Conservation (phyloP, 2,888 invertebrate genomes). For the Trissolcus brochymenae region DNA sequence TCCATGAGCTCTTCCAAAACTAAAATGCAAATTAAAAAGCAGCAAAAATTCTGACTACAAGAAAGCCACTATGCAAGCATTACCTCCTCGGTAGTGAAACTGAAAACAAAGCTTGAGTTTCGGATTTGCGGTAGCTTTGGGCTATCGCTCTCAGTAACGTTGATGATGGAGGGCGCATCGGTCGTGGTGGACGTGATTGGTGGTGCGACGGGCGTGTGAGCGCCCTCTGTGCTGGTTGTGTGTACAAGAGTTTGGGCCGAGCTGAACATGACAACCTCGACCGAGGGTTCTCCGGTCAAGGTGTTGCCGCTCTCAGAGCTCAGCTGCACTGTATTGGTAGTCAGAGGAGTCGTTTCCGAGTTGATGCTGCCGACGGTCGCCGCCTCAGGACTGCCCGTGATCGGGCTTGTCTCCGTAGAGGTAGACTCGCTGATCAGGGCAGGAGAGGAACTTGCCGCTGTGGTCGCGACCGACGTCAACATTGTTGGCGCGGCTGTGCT, state of each 20-base stretch:
- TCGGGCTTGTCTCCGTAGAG: slow-evolving; percentile 16
- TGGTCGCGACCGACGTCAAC: slow-evolving; percentile 18
- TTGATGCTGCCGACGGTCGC: slow-evolving; percentile 4
- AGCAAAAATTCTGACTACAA: slow-evolving; percentile 14
- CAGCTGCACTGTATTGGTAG: slow-evolving; percentile 8
- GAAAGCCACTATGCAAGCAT: slow-evolving; percentile 67
- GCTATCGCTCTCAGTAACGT: slow-evolving; percentile 30
- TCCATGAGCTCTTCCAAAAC: not conserved
- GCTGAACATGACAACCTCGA: slow-evolving; percentile 5
- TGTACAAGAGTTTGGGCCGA: slow-evolving; percentile 17
- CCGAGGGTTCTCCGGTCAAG: slow-evolving; percentile 2
- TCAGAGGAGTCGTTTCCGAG: slow-evolving; percentile 7
- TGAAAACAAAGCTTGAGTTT: slow-evolving; percentile 66
- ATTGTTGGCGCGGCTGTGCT: slow-evolving; percentile 15
- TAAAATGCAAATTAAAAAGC: slow-evolving; percentile 18
- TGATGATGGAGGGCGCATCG: slow-evolving; percentile 54
- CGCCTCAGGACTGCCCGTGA: slow-evolving; percentile 21
- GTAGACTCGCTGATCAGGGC: slow-evolving; percentile 14
- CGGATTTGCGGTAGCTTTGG: slow-evolving; percentile 42
- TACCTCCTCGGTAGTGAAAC: slow-evolving; percentile 73
- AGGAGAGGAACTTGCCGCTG: slow-evolving; percentile 6
- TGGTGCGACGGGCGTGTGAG: slow-evolving; percentile 58
- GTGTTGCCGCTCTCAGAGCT: not conserved
- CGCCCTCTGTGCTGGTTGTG: slow-evolving; percentile 58
- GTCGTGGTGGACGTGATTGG: slow-evolving; percentile 32